Evolutionary conservation across 2,797 vertebrate genomes (phyloP).

Genomic region (Linurgus olivaceus): DNA sequence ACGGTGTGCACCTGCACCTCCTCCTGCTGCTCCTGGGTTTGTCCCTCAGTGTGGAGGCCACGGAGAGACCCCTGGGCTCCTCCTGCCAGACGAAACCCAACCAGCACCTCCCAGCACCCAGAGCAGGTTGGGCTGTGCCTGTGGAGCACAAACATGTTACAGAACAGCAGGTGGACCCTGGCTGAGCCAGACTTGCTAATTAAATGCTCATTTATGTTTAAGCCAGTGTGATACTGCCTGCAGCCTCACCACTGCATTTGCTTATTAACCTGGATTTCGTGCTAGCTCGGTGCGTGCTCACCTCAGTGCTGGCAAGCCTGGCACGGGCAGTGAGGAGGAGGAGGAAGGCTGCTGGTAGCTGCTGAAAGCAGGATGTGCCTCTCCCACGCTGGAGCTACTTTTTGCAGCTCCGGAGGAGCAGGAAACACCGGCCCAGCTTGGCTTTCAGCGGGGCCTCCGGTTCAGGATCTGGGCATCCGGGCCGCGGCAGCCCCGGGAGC

Average conservation of each 20-base stretch:
- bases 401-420: not conserved
- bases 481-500: accelerated
- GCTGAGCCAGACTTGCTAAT: not conserved
- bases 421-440: not conserved
- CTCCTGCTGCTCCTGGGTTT: slow-evolving; percentile 52
- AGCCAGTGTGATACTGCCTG: not conserved
- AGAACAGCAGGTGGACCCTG: not conserved
- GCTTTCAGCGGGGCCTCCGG: not conserved
- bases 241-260: slow-evolving; percentile 55
- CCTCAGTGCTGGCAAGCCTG: slow-evolving; percentile 17
- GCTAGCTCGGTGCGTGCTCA: slow-evolving; percentile 17
- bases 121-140: accelerated
- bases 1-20: slow-evolving; percentile 54
- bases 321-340: not conserved
- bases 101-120: not conserved
- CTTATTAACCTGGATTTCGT: slow-evolving; percentile 63
- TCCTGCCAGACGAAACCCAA: accelerated
- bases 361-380: not conserved
- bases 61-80: accelerated
- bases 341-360: not conserved
- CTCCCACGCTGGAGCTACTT: not conserved
- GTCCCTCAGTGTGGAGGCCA: not conserved
- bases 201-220: not conserved
- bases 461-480: accelerated
- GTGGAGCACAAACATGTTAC: not conserved